Percentiles rank a stretch among this genome's conserved stretches.
Evolutionary conservation across 2,888 invertebrate genomes (phyloP).

Genomic region (Digitonthophagus gazella): DNA sequence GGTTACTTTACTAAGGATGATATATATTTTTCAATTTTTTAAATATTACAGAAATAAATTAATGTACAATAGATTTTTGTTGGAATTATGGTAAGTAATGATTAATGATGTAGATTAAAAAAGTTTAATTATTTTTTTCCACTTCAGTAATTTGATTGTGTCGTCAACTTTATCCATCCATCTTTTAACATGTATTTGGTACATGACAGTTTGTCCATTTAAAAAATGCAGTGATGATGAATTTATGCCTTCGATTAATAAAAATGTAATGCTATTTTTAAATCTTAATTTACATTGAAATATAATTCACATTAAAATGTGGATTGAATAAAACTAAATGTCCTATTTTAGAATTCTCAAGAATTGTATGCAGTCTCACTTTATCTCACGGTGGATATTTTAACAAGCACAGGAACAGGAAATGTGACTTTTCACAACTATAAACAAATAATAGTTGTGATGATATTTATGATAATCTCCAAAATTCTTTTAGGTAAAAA

Average conservation of each 20-base stretch:
- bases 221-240: conserved; percentile 22
- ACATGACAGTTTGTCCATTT: conserved; percentile 54
- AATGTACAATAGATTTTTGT: conserved; percentile 51
- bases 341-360: conserved; percentile 16
- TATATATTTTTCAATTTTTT: conserved; percentile 53
- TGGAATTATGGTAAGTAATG: conserved; percentile 52
- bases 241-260: conserved; percentile 18
- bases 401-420: conserved; percentile 57
- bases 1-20: conserved; percentile 52
- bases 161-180: conserved; percentile 55
- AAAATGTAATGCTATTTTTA: neutral
- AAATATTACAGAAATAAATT: conserved; percentile 51
- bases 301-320: neutral
- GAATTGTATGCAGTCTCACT: conserved; percentile 52
- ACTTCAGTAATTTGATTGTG: conserved; percentile 51
- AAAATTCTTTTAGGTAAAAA: conserved; percentile 55
- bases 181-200: conserved; percentile 55
- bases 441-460: conserved; percentile 55
- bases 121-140: conserved; percentile 7
- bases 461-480: conserved; percentile 53
- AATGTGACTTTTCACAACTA: conserved; percentile 54
- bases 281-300: neutral
- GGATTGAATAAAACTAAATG: too few relatives aligned
- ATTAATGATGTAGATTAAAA: neutral
- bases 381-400: conserved; percentile 55